Evolutionary conservation across 1,140 invertebrate genomes (phyloP).

Genomic region (Lordiphosa collinella): DNA sequence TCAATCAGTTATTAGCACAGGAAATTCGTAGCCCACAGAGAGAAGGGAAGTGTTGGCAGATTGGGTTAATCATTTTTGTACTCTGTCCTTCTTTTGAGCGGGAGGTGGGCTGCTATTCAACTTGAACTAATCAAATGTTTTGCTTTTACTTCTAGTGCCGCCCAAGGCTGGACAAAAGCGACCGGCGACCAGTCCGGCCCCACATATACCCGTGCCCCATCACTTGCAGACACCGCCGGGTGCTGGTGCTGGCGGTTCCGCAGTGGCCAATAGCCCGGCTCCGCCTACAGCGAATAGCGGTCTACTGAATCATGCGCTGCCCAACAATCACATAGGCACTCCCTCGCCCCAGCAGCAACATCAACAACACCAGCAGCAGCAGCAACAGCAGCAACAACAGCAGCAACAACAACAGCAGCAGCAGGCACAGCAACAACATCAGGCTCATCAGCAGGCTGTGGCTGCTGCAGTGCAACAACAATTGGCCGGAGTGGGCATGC

Average conservation of each 20-base stretch:
- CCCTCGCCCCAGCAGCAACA: constrained; percentile 50
- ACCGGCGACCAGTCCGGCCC: constrained; percentile 76
- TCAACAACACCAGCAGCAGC: constrained; percentile 34
- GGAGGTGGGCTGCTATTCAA: no score
- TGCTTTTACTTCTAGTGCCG: constrained; percentile 55
- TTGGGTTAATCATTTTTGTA: no score
- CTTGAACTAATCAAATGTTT: neutral
- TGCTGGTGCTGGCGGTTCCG: constrained; percentile 24
- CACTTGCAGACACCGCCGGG: constrained; percentile 72
- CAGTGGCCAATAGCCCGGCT: constrained; percentile 38
- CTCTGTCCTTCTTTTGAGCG: no score
- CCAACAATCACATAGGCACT: constrained; percentile 66
- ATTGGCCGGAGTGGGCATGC: constrained; percentile 74
- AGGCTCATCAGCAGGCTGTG: constrained; percentile 70
- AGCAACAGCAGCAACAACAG: constrained; percentile 46
- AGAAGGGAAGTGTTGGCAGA: no score
- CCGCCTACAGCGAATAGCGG: constrained; percentile 23
- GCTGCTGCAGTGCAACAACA: constrained; percentile 76
- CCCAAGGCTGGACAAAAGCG: constrained; percentile 77
- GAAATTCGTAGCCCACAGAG: constrained; percentile 27
- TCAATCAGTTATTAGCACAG: constrained; percentile 69
- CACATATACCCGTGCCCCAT: constrained; percentile 74
- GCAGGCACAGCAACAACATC: constrained; percentile 54
- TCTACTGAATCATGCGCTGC: constrained; percentile 63
- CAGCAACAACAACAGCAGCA: constrained; percentile 34